Evolutionary conservation across 2,888 invertebrate species (phyloP).

Genomic region (Torymus aiolomorphi): DNA sequence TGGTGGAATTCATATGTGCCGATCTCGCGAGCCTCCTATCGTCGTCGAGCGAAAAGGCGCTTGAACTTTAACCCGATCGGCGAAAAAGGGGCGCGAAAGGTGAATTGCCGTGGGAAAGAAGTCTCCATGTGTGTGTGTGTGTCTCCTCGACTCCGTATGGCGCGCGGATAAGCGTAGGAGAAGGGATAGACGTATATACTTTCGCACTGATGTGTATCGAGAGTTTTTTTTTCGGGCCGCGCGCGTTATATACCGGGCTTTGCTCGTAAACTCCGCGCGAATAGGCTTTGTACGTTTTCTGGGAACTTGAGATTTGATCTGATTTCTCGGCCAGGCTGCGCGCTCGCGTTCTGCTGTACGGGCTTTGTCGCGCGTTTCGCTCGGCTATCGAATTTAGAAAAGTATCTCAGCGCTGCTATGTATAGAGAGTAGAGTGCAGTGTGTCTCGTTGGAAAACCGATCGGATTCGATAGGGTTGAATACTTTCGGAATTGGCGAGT

Average conservation of each 20-base stretch:
- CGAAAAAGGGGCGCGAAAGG: conserved; percentile 15
- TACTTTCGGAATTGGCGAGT: no score
- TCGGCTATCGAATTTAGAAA: no score
- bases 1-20: conserved; percentile 7
- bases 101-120: conserved; percentile 45
- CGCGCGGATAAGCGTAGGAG: no score
- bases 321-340: background rate
- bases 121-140: background rate
- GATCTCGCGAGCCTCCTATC: background rate
- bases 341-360: background rate
- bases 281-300: background rate
- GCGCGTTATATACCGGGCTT: background rate
- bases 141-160: background rate
- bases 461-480: no score
- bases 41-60: conserved; percentile 8
- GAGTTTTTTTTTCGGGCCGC: conserved; percentile 5
- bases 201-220: conserved; percentile 37
- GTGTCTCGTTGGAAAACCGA: no score
- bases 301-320: conserved; percentile 10
- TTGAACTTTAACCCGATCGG: conserved; percentile 48
- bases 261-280: conserved; percentile 8
- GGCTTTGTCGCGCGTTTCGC: background rate
- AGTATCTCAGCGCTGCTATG: no score
- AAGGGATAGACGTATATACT: conserved; percentile 3
- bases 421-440: no score